Evolutionary conservation across 2,113 vertebrate genomes (phyloP).

Genomic region (Candoia aspera): DNA sequence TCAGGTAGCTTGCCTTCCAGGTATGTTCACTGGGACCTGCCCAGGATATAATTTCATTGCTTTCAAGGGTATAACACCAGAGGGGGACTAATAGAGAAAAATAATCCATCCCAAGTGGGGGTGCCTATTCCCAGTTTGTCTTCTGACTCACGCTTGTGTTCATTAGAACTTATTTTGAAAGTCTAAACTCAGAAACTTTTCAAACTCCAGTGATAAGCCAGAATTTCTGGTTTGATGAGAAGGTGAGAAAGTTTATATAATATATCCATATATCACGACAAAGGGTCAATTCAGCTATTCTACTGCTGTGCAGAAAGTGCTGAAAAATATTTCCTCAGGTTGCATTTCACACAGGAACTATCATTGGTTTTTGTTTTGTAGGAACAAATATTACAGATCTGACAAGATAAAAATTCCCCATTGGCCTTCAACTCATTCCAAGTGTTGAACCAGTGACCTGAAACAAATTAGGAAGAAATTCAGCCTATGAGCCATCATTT

Average conservation of each 20-base stretch:
- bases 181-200: neutral
- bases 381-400: neutral
- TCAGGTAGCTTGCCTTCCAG: neutral
- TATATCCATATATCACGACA: neutral
- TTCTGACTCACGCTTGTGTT: neutral
- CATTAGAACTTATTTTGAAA: neutral
- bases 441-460: neutral
- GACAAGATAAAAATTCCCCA: neutral
- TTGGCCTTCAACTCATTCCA: neutral
- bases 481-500: neutral
- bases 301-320: neutral
- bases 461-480: neutral
- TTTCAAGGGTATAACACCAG: neutral
- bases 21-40: conserved; percentile 8
- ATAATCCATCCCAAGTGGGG: neutral
- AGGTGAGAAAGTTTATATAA: neutral
- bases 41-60: neutral
- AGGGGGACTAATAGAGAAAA: neutral
- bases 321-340: neutral
- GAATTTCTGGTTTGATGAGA: neutral
- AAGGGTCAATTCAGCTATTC: neutral
- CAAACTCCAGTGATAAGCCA: neutral
- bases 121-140: neutral
- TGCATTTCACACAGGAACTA: neutral
- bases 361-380: neutral